These are phyloP conservation scores for Arothron firmamentum DNA, from an alignment of 2,113 vertebrate genomes.

Conservation along the genomic window DNA sequence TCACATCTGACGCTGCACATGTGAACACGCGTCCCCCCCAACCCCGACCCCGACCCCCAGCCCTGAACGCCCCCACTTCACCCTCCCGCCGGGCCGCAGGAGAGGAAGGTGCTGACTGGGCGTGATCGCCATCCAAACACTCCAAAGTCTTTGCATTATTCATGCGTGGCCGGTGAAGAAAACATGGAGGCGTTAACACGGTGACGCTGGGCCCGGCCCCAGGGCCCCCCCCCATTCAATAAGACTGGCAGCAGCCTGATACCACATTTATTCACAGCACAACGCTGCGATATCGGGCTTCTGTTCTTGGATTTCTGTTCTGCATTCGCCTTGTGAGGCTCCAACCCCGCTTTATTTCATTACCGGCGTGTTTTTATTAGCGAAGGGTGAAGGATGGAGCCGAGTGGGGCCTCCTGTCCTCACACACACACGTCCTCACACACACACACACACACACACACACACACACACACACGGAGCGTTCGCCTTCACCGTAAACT, in stretches of 20 bases:
- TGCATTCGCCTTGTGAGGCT: background rate
- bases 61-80: too few relatives aligned
- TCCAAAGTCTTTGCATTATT: constrained; percentile 61
- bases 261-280: constrained; percentile 29
- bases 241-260: constrained; percentile 24
- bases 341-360: constrained; percentile 12
- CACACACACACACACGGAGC: too few relatives aligned
- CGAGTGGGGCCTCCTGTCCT: too few relatives aligned
- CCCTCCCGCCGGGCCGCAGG: too few relatives aligned
- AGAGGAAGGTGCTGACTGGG: too few relatives aligned
- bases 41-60: too few relatives aligned
- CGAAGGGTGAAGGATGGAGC: background rate
- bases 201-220: too few relatives aligned
- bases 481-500: constrained; percentile 27
- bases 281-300: constrained; percentile 17
- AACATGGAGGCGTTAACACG: constrained; percentile 51
- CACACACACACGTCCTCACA: too few relatives aligned
- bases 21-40: too few relatives aligned
- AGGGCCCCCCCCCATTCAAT: constrained; percentile 13
- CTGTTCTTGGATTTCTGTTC: constrained; percentile 13
- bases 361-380: constrained; percentile 14
- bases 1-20: background rate
- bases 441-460: too few relatives aligned
- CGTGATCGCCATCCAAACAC: constrained; percentile 10
- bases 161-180: constrained; percentile 46